Evolutionary conservation across 1,140 invertebrate genomes (phyloP).

Genomic region (Lamellibrachia luymesi): DNA sequence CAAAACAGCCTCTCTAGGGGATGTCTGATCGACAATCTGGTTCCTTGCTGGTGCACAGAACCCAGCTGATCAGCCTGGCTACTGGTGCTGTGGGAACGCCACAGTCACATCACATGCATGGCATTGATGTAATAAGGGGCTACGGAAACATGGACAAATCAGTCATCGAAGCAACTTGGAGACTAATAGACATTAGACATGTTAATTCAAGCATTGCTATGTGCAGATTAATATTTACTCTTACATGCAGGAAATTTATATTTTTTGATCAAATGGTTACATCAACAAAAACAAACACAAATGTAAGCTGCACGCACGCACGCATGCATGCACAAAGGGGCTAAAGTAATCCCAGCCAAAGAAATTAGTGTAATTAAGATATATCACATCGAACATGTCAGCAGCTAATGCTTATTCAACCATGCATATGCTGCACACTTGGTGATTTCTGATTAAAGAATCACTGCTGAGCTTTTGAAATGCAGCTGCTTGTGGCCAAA

Average conservation of each 20-base stretch:
- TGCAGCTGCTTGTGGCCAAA: background rate
- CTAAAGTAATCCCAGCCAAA: background rate
- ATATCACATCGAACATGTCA: background rate
- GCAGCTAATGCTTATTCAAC: background rate
- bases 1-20: background rate
- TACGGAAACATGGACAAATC: background rate
- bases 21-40: background rate
- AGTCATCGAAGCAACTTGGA: background rate
- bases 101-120: background rate
- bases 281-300: background rate
- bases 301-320: background rate
- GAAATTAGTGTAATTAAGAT: background rate
- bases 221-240: background rate
- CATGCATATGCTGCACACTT: background rate
- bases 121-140: background rate
- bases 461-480: background rate
- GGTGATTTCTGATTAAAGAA: background rate
- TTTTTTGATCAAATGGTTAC: background rate
- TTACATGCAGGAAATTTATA: background rate
- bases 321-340: too few species aligned
- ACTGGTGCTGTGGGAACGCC: background rate
- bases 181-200: too few species aligned
- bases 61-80: background rate
- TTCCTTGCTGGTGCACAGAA: background rate
- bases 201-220: background rate